Base-by-base conservation (phyloP, 1,140 invertebrate genomes). In the Drosophila lowei region DNA sequence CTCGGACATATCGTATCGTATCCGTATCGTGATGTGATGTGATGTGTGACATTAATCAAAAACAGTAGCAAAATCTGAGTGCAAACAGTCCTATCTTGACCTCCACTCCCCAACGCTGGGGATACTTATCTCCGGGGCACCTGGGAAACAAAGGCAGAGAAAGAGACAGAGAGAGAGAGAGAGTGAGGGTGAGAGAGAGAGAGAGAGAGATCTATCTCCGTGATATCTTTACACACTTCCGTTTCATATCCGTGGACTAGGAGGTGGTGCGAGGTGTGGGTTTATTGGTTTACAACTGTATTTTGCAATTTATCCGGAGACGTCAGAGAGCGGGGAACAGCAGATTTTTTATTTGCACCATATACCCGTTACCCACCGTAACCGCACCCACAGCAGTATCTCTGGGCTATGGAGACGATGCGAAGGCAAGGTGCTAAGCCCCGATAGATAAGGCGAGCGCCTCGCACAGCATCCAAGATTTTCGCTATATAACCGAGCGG, bases 181-280 rank as follows among this genome's bases (percentile, higher is more conserved):
- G 57, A 23, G 30, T n/a, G 28, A 34, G 11, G n/a, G n/a, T n/a
- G 11, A 11, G 2, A 44, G n/a, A 46, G 38, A 7, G 42, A 43
- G 57, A 23, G 30, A 16, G 28, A 34, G 11, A 18, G 25, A 30
- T 41, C 59, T 71, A 71, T 71, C 66, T 9, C 25, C 2, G 21
- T 34, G 23, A 63, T 88, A 86, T 88, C 83, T 88, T 89, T 88
- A 88, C 75, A 83, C 54, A 88, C 84, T 88, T 88, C 83, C 83
- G 83, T 88, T 88, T 89, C 83, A 86, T 30, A 72, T 88, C 59
- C 60, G 73, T 53, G 83, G 77, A 65, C 52, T 53, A 44, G n/a
- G 46, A 11, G n/a, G 43, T 25, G 53, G 21, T 47, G 30, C 41
- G 57, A 16, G 11, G 62, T 60, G 67, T 25, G 5, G 30, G 21